These are phyloP conservation scores for Camelus bactrianus DNA, from an alignment of 2,113 vertebrate species.

Conservation along the genomic window DNA sequence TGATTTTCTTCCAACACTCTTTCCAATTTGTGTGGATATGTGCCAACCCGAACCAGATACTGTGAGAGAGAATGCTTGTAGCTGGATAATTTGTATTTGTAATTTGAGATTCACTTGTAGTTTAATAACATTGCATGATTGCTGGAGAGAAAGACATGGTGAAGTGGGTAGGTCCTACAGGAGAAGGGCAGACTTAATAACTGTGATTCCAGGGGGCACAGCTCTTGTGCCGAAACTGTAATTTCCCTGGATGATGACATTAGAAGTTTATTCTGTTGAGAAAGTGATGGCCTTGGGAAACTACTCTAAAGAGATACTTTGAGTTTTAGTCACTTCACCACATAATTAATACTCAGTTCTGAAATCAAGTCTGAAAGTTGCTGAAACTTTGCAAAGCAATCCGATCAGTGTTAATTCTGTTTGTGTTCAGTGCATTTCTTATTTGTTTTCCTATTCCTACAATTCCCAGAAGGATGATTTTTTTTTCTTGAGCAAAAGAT, in stretches of 20 bases:
- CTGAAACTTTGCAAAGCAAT: conserved; percentile 35
- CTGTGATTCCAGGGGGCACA: neutral
- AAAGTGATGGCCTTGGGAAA: conserved; percentile 1
- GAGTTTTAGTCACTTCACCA: conserved; percentile 37
- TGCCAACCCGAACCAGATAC: conserved; percentile 41
- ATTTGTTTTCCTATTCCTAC: conserved; percentile 58
- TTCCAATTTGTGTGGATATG: conserved; percentile 60
- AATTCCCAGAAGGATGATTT: conserved; percentile 32
- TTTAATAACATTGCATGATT: conserved; percentile 53
- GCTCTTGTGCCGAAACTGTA: neutral
- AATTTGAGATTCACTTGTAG: conserved; percentile 67
- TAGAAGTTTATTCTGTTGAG: conserved; percentile 29
- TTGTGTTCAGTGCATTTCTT: conserved; percentile 46
- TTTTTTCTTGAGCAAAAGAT: conserved; percentile 47
- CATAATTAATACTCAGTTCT: conserved; percentile 57
- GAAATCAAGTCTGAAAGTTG: conserved; percentile 31
- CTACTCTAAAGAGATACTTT: neutral
- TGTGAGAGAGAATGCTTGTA: conserved; percentile 43
- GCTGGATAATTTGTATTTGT: conserved; percentile 57
- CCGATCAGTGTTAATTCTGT: conserved; percentile 45
- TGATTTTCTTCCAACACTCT: conserved; percentile 59
- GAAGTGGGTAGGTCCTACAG: neutral
- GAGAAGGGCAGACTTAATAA: conserved; percentile 35
- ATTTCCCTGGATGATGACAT: conserved; percentile 48
- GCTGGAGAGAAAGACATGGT: conserved; percentile 12